Conservation (phyloP, 1,140 invertebrate genomes). For the Cataglyphis hispanica region DNA sequence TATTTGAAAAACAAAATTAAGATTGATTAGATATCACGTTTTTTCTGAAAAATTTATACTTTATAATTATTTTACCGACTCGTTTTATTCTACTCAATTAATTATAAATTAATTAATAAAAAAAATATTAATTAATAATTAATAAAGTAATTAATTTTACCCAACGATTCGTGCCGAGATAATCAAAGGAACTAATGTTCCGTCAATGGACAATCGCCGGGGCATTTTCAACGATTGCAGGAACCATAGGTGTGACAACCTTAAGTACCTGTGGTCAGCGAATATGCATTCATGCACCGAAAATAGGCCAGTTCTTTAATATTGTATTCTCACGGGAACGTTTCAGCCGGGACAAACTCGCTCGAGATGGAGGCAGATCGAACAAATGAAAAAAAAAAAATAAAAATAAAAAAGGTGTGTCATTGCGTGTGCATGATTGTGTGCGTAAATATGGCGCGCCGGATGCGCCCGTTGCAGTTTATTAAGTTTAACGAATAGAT, state of each 20-base stretch:
- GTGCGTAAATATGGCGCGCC: slow-evolving; percentile 31
- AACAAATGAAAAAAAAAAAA: not conserved
- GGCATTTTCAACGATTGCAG: slow-evolving; percentile 16
- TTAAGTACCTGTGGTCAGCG: slow-evolving; percentile 9
- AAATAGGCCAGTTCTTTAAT: slow-evolving; percentile 4
- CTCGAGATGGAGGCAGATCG: slow-evolving; percentile 16
- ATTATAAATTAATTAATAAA: not conserved
- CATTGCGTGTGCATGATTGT: slow-evolving; percentile 30
- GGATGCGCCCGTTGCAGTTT: slow-evolving; percentile 18
- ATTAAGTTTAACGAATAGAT: slow-evolving; percentile 20
- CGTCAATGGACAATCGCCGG: slow-evolving; percentile 52
- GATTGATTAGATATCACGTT: not conserved
- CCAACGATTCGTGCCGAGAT: slow-evolving; percentile 19
- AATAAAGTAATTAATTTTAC: not conserved
- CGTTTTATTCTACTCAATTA: not conserved
- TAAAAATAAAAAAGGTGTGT: too few relatives aligned
- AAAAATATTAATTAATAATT: too few relatives aligned
- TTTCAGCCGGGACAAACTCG: slow-evolving; percentile 44
- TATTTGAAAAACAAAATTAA: slow-evolving; percentile 9
- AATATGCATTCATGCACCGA: slow-evolving; percentile 17
- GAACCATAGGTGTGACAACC: slow-evolving; percentile 11
- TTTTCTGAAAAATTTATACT: slow-evolving; percentile 10
- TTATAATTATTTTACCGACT: slow-evolving; percentile 5
- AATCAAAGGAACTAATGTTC: slow-evolving; percentile 45
- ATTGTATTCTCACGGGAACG: not conserved